Evolutionary conservation across 2,797 vertebrate genomes (phyloP).

Genomic region (Sitta carolinensis): DNA sequence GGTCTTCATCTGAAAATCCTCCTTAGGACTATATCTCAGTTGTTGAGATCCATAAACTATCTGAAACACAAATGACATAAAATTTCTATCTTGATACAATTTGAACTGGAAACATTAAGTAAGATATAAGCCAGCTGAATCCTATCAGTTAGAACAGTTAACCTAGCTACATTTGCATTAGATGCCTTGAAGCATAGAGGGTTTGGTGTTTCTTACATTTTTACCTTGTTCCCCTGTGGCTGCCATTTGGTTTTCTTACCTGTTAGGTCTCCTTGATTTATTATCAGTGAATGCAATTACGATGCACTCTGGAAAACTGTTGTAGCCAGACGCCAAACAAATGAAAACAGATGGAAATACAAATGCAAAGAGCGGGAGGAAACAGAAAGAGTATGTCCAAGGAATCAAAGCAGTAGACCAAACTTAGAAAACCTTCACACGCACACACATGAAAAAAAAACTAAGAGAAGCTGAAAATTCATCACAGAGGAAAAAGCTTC

Average conservation of each 20-base stretch:
- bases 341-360: constrained; percentile 73
- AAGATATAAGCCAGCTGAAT: not conserved
- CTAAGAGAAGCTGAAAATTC: constrained; percentile 36
- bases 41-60: not conserved
- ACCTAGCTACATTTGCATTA: not conserved
- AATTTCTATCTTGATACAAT: not conserved
- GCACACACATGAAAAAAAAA: not conserved
- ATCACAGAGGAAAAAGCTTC: not conserved
- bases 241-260: constrained; percentile 67
- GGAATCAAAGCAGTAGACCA: constrained; percentile 41
- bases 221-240: constrained; percentile 63
- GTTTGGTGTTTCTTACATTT: constrained; percentile 51
- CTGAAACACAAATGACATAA: not conserved
- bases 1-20: not conserved
- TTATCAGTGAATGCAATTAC: constrained; percentile 69
- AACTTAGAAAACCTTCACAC: constrained; percentile 35
- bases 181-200: constrained; percentile 24
- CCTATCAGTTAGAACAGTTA: constrained; percentile 13
- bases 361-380: constrained; percentile 34
- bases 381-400: constrained; percentile 30
- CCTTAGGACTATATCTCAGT: not conserved
- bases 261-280: constrained; percentile 68
- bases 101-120: not conserved
- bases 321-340: constrained; percentile 69
- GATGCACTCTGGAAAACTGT: constrained; percentile 64